Conservation (phyloP, 2,797 vertebrate genomes). For the Sarcoramphus papa region DNA sequence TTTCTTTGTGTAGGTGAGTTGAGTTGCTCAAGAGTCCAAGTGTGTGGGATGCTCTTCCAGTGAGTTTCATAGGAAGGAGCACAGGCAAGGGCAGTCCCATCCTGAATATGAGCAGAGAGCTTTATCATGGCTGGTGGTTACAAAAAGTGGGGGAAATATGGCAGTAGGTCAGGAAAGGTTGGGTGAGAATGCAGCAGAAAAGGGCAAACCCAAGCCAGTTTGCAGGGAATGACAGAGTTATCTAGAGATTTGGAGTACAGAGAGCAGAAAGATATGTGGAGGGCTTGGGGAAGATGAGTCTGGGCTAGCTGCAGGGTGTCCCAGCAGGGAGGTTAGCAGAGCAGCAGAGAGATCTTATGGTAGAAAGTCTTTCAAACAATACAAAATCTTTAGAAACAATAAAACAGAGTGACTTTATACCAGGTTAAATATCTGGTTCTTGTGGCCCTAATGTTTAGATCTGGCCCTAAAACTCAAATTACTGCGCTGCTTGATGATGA, state of each 20-base stretch:
- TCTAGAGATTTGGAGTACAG: neutral
- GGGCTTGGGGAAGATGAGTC: neutral
- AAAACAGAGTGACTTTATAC: neutral
- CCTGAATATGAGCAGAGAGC: neutral
- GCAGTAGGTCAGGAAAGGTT: neutral
- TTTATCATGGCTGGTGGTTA: neutral
- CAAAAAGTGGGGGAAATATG: neutral
- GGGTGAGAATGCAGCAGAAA: neutral
- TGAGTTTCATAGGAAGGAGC: neutral
- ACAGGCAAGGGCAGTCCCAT: neutral
- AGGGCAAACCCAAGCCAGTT: neutral
- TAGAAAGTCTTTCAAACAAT: neutral
- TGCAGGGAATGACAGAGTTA: neutral
- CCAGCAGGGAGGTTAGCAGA: neutral
- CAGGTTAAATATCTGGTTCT: neutral
- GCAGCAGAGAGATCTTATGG: neutral
- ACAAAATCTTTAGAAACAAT: neutral
- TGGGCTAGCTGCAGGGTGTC: neutral
- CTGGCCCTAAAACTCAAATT: neutral
- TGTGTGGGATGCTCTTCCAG: neutral
- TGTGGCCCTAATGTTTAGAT: neutral
- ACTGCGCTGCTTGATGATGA: neutral
- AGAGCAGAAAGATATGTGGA: neutral
- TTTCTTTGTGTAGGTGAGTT: neutral
- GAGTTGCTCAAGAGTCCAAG: neutral